These are phyloP conservation scores for Aleiodes leptofemur DNA, from an alignment of 2,888 invertebrate species.

Conservation along the genomic window DNA sequence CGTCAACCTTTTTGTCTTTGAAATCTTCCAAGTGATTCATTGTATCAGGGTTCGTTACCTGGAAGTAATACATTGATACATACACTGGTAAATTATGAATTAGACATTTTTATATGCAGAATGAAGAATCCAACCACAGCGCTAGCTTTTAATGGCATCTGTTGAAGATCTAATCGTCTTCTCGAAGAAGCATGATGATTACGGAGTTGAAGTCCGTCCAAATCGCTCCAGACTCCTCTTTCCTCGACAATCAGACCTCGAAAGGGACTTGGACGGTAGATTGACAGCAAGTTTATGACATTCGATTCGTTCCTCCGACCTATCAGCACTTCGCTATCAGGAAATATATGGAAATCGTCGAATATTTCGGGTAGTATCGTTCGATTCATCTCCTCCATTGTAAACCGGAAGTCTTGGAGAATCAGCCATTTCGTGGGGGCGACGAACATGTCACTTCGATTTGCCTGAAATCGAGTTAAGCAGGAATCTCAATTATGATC, in stretches of 20 bases:
- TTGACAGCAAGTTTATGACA: conserved; percentile 57
- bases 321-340: conserved; percentile 67
- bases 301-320: conserved; percentile 50
- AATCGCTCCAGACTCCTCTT: conserved; percentile 64
- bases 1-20: conserved; percentile 67
- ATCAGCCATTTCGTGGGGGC: conserved; percentile 66
- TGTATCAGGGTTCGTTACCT: conserved; percentile 72
- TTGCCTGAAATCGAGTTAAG: conserved; percentile 58
- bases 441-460: conserved; percentile 58
- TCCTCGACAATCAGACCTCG: conserved; percentile 60
- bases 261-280: conserved; percentile 63
- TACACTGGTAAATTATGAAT: neutral
- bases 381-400: neutral
- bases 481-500: neutral
- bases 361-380: conserved; percentile 50
- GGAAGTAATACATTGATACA: conserved; percentile 32
- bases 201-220: conserved; percentile 52
- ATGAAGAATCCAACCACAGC: conserved; percentile 59
- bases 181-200: conserved; percentile 59
- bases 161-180: conserved; percentile 61
- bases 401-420: conserved; percentile 55
- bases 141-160: conserved; percentile 62
- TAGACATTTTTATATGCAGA: neutral
- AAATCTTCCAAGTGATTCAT: conserved; percentile 75
- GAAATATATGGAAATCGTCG: conserved; percentile 57